These are phyloP conservation scores for Drosophila ambigua DNA, from an alignment of 1,140 invertebrate species.

Conservation along the genomic window DNA sequence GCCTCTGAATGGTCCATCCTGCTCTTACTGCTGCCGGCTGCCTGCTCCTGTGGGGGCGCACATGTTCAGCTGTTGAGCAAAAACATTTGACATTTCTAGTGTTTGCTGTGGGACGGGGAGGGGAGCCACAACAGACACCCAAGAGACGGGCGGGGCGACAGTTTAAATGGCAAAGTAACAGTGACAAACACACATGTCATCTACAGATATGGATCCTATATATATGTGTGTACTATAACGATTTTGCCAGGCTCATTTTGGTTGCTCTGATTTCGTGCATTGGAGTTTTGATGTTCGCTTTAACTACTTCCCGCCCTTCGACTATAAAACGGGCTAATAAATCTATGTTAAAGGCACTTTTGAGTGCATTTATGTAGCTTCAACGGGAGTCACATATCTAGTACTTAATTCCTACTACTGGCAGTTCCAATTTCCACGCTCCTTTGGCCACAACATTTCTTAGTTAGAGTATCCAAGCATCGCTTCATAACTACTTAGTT, in stretches of 20 bases:
- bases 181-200: slow-evolving; percentile 19
- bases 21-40: slow-evolving; percentile 1
- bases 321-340: background rate
- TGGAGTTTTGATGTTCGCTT: slow-evolving; percentile 4
- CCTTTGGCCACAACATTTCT: background rate
- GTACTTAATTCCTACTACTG: too few relatives aligned
- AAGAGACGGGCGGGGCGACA: slow-evolving; percentile 9
- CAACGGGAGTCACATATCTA: too few relatives aligned
- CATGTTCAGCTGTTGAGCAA: slow-evolving; percentile 50
- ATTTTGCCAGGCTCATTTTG: slow-evolving; percentile 32
- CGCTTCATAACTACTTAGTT: background rate
- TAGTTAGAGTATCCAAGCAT: slow-evolving; percentile 12
- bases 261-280: slow-evolving; percentile 10
- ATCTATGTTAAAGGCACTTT: background rate
- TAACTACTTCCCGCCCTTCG: background rate
- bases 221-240: slow-evolving; percentile 32
- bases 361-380: background rate
- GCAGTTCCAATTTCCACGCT: background rate
- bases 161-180: slow-evolving; percentile 56
- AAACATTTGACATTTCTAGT: slow-evolving; percentile 63
- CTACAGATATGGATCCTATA: background rate
- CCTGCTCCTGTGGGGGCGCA: slow-evolving; percentile 19
- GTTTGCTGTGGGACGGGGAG: slow-evolving; percentile 33
- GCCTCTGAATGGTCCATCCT: slow-evolving; percentile 11
- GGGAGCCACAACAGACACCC: slow-evolving; percentile 24